These are phyloP conservation scores for Sipha maydis DNA, from an alignment of 2,888 invertebrate species.

Conservation along the genomic window DNA sequence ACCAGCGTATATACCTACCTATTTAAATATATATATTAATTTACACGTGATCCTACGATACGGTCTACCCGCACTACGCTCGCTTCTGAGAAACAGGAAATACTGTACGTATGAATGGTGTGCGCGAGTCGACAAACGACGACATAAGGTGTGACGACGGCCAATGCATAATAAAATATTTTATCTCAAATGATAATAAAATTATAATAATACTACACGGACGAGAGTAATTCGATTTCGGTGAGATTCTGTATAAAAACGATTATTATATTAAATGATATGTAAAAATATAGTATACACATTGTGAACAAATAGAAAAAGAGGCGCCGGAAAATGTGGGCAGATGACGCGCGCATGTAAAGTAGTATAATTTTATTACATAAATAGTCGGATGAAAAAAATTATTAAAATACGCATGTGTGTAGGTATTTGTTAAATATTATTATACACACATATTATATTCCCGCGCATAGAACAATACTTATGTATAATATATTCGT, in stretches of 20 bases:
- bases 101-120: constrained; percentile 29
- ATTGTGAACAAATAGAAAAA: background rate
- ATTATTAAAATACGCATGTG: constrained; percentile 36
- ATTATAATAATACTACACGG: background rate
- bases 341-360: constrained; percentile 18
- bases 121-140: constrained; percentile 16
- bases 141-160: constrained; percentile 49
- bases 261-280: constrained; percentile 46
- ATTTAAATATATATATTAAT: background rate
- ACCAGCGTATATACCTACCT: background rate
- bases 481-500: background rate
- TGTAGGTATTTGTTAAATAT: constrained; percentile 39
- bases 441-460: background rate
- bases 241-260: constrained; percentile 30
- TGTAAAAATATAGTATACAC: constrained; percentile 26
- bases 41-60: background rate
- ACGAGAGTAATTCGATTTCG: constrained; percentile 34
- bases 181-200: constrained; percentile 2
- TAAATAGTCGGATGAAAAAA: constrained; percentile 23
- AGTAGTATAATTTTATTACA: background rate
- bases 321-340: constrained; percentile 50
- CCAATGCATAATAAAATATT: constrained; percentile 7
- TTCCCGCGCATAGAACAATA: constrained; percentile 43
- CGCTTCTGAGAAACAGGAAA: constrained; percentile 30
- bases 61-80: background rate